phyloP scores from a whole-genome alignment of 2,797 vertebrate genomes.

The Valencia hispanica region DNA sequence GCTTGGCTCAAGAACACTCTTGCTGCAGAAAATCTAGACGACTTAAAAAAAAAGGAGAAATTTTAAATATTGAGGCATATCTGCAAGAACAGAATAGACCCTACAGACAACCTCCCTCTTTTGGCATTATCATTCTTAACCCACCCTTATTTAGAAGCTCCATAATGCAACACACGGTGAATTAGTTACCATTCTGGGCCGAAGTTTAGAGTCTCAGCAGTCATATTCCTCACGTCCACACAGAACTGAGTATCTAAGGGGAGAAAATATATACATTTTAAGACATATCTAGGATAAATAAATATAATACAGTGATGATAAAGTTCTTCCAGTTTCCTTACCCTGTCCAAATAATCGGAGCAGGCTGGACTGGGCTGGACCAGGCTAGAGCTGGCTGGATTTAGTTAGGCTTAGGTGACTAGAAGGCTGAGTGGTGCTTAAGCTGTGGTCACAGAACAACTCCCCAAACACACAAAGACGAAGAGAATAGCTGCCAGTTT shows the following conservation, averaged over 20 bases:
- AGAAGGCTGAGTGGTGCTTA: constrained; percentile 84
- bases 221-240: constrained; percentile 88
- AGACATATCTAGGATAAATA: background rate
- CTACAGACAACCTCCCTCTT: too few relatives aligned
- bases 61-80: too few relatives aligned
- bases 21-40: too few relatives aligned
- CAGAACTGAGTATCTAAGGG: constrained; percentile 80
- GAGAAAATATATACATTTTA: background rate
- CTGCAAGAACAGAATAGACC: too few relatives aligned
- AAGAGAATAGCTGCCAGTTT: constrained; percentile 85
- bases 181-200: constrained; percentile 91
- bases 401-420: constrained; percentile 83
- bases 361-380: constrained; percentile 80
- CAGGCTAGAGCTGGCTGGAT: constrained; percentile 77
- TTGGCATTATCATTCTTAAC: too few relatives aligned
- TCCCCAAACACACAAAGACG: constrained; percentile 79
- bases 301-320: background rate
- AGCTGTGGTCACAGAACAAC: constrained; percentile 79
- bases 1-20: too few relatives aligned
- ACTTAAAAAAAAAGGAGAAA: too few relatives aligned
- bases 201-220: constrained; percentile 96
- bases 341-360: constrained; percentile 88
- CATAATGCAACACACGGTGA: background rate
- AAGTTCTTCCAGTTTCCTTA: constrained; percentile 45
- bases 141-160: background rate